Percentiles rank a stretch among this genome's conserved stretches.
Evolutionary conservation across 2,888 invertebrate genomes (phyloP).

Genomic region (Oligia latruncula): DNA sequence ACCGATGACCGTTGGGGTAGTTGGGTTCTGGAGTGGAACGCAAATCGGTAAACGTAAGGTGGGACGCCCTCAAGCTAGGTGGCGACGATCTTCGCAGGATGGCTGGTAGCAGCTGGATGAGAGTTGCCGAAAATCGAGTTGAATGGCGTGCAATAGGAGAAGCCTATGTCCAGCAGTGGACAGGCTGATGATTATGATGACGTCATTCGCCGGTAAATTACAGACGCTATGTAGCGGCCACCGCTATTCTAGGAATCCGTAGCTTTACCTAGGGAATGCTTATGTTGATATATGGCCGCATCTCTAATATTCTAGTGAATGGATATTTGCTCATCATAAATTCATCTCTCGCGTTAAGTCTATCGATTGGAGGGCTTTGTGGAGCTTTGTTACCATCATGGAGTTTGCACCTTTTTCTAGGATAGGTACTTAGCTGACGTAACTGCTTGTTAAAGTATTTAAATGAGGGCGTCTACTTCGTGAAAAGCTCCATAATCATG

Average conservation of each 20-base stretch:
- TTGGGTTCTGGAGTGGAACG: too few species aligned
- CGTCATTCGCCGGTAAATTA: neutral
- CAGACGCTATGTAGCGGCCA: neutral
- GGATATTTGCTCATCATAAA: constrained; percentile 44
- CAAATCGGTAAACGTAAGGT: too few species aligned
- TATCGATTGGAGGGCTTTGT: constrained; percentile 32
- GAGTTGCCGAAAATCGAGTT: too few species aligned
- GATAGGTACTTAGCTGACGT: neutral
- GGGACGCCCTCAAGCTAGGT: too few species aligned
- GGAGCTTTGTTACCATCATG: constrained; percentile 18
- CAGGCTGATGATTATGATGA: neutral
- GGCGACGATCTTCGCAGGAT: too few species aligned
- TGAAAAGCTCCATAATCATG: neutral
- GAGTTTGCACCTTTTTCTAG: constrained; percentile 27
- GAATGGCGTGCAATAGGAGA: too few species aligned
- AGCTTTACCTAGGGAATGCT: neutral
- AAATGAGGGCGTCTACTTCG: neutral
- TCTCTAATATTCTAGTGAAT: constrained; percentile 25
- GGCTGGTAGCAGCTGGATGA: too few species aligned
- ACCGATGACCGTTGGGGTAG: too few species aligned
- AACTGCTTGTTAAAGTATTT: neutral
- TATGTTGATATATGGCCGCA: constrained; percentile 11
- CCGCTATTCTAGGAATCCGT: neutral
- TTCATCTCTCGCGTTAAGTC: constrained; percentile 39
- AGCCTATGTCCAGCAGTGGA: too few species aligned